Base-by-base conservation (phyloP, 2,888 invertebrate genomes). In the Venusia cambrica region DNA sequence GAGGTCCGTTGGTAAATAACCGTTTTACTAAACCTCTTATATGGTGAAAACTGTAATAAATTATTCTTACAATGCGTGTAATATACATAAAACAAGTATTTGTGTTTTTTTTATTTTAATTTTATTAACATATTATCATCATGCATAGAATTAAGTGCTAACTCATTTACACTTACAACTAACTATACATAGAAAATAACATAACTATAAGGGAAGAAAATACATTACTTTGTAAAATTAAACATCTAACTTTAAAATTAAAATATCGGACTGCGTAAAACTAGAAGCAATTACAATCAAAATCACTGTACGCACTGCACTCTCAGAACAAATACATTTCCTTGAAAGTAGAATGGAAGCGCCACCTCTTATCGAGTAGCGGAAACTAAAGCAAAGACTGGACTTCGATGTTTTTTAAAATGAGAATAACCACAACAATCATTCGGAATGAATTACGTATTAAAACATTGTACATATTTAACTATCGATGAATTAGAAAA, bases 111-210 rank as follows among this genome's bases (percentile, higher is more conserved):
- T 78, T 83, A 83, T 78, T 85, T 87, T 85, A 84, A 85, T 84
- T 40, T 40, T n/a, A n/a, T n/a, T 85, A 87, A 87, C 84, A 83
- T 40, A 30, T 85, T 84, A 85, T 81, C 80, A 85, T 87, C 85
- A 87, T 87, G 85, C 85, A 85, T 87, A 84, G 78, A 84, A 80
- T 83, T 85, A 87, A 74, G 84, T 84, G 78, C 84, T 85, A 83
- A 78, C 67, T 81, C 81, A 85, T 85, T 79, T 87, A 87, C 84
- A 87, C 84, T 83, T 87, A 87, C 71, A 78, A 84, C 85, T 87
- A 87, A 70, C 85, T 87, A 85, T 87, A 87, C 87, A 87, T 85
- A 85, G 79, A 84, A 84, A 84, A 84, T 83, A 85, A 85, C 85
- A 84, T 83, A 85, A 81, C 79, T 78, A 79, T 69, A 76, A 73